Base-by-base conservation (phyloP, 2,888 invertebrate genomes). In the Pomacea canaliculata region DNA sequence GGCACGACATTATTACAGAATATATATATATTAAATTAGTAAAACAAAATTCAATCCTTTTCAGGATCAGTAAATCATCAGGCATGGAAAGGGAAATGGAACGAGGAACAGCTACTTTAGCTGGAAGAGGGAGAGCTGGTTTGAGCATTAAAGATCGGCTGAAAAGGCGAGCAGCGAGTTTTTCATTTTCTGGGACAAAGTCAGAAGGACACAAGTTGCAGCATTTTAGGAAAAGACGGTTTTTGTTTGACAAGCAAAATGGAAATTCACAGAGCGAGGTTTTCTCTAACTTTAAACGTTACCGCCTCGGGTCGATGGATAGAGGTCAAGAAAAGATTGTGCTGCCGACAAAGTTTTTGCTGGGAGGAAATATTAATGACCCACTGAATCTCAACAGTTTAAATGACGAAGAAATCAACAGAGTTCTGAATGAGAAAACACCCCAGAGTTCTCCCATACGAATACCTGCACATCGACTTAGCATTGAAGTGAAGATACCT, bases 331-430 rank as follows among this genome's bases (percentile, higher is more conserved):
- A 68, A 27, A 68, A 68, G 37, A 68, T 68, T 37, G 68, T 68
- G 12, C 37, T 68, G 46, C 68, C 68, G 19, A 68, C 68, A 7
- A 68, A 68, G 48, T 68, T 68, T 3, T 46, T 97, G 8, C 93
- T 98, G 3, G 98, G 98, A 68, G 98, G 98, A 13, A 98, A 97
- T 91, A 97, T 97, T 83, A 95, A 95, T 83, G 98, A 98, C 92
- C 98, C 98, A 0, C 92, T 98, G 69, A 98, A 98, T 92, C 92
- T 98, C 79, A 97, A 96, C 88, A 97, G 97, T 88, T 93, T 98
- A 85, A 96, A 89, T 65, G 89, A 91, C 82, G 90, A 92, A 82
- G 91, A 91, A 77, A 81, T 86, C 18, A 86, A 86, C 56, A 82
- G 81, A 70, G 78, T 85, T 56, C 74, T 89, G 93, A 96, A 96